Conservation (phyloP, 2,888 invertebrate species). For the Hirtodrosophila alboralis region DNA sequence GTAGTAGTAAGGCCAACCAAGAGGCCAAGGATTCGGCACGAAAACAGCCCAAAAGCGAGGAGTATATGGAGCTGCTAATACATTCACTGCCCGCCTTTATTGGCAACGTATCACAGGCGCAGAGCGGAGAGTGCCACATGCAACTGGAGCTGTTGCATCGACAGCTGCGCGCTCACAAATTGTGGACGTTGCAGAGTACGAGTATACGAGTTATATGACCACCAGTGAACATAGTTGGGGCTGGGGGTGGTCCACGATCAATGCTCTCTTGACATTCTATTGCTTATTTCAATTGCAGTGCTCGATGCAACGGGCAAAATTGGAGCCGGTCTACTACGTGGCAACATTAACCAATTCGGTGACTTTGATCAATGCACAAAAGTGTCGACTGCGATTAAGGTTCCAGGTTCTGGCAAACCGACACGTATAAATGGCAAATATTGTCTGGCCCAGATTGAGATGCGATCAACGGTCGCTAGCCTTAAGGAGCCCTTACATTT, state of each 20-base stretch:
- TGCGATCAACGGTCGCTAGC: slow-evolving; percentile 86
- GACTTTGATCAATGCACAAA: slow-evolving; percentile 89
- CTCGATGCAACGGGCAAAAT: slow-evolving; percentile 90
- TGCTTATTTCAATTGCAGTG: slow-evolving; percentile 85
- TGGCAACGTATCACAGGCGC: slow-evolving; percentile 88
- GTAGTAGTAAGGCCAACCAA: slow-evolving; percentile 7
- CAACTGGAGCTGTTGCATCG: slow-evolving; percentile 88
- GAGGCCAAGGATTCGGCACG: slow-evolving; percentile 6
- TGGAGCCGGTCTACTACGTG: slow-evolving; percentile 88
- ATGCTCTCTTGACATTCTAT: slow-evolving; percentile 6
- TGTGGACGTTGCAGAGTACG: slow-evolving; percentile 91
- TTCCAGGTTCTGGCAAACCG: slow-evolving; percentile 86
- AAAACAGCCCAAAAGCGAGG: slow-evolving; percentile 25
- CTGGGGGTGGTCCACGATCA: neutral
- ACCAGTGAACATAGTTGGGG: slow-evolving; percentile 4
- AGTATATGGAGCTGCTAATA: slow-evolving; percentile 85
- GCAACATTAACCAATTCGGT: slow-evolving; percentile 89
- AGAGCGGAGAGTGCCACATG: slow-evolving; percentile 88
- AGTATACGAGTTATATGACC: slow-evolving; percentile 50
- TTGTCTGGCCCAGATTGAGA: slow-evolving; percentile 88
- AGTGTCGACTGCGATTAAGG: slow-evolving; percentile 85
- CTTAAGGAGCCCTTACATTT: slow-evolving; percentile 87
- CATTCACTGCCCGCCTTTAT: slow-evolving; percentile 88
- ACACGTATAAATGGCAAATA: slow-evolving; percentile 89
- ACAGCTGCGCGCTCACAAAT: slow-evolving; percentile 88